phyloP scores from a whole-genome alignment of 2,113 vertebrate species.

The Pica pica region DNA sequence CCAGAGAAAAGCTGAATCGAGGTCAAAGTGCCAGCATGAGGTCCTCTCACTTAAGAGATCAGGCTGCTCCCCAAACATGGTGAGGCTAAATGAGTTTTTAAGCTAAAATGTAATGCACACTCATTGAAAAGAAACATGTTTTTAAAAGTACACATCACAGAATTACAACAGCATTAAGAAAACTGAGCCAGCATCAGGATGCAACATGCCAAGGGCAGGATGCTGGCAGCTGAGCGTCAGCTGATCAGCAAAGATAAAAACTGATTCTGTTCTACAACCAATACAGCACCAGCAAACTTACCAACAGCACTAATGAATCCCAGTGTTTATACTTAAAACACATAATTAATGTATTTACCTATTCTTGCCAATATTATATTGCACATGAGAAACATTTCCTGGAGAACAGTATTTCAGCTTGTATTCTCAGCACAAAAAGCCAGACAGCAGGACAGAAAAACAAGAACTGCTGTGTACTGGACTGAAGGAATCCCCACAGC shows the following conservation, averaged over 20 bases:
- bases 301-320: neutral
- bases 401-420: neutral
- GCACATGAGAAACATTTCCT: neutral
- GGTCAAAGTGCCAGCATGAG: neutral
- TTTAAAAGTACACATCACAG: neutral
- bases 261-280: neutral
- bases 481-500: neutral
- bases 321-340: neutral
- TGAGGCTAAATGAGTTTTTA: neutral
- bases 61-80: neutral
- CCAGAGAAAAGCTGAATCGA: neutral
- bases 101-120: neutral
- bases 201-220: neutral
- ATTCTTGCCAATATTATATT: neutral
- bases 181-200: neutral
- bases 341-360: neutral
- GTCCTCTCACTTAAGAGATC: neutral
- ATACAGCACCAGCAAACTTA: neutral
- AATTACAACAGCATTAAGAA: neutral
- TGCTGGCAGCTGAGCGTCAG: neutral
- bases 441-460: neutral
- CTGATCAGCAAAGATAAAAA: neutral
- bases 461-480: rapidly evolving
- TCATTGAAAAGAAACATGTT: neutral
- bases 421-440: neutral